Percentiles rank a stretch among this genome's conserved stretches.
phyloP scores from a whole-genome alignment of 1,140 invertebrate species.

The Schlechtendalia chinensis region DNA sequence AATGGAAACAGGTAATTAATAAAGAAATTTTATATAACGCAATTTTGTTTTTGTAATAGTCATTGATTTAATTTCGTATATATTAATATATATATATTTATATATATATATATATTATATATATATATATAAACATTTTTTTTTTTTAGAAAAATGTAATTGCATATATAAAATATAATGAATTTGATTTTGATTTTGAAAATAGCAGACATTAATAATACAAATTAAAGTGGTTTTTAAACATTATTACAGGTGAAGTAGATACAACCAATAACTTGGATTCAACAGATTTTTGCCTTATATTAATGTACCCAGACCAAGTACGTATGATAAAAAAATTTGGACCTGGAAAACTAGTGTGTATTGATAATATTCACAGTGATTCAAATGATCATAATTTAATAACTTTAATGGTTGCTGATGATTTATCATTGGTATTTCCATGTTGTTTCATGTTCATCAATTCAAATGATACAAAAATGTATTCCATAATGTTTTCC shows the following conservation, averaged over 20 bases:
- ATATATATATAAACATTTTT: neutral
- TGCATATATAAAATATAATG: neutral
- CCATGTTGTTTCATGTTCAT: conserved; percentile 20
- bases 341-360: neutral
- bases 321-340: neutral
- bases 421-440: conserved; percentile 26
- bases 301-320: neutral
- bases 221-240: too few relatives aligned
- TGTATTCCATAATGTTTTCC: neutral
- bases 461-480: conserved; percentile 15
- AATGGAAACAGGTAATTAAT: too few relatives aligned
- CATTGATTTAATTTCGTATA: too few relatives aligned
- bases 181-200: neutral
- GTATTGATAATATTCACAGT: conserved; percentile 27
- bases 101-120: neutral
- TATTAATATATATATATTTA: too few relatives aligned
- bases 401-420: conserved; percentile 19
- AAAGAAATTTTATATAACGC: too few relatives aligned
- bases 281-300: neutral
- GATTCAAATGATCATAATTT: conserved; percentile 18
- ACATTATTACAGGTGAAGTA: neutral
- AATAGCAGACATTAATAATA: too few relatives aligned
- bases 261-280: neutral
- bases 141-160: neutral
- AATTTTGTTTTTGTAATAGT: too few relatives aligned